These are phyloP conservation scores for Brotogeris chrysoptera DNA, from an alignment of 2,797 vertebrate genomes.

Conservation along the genomic window DNA sequence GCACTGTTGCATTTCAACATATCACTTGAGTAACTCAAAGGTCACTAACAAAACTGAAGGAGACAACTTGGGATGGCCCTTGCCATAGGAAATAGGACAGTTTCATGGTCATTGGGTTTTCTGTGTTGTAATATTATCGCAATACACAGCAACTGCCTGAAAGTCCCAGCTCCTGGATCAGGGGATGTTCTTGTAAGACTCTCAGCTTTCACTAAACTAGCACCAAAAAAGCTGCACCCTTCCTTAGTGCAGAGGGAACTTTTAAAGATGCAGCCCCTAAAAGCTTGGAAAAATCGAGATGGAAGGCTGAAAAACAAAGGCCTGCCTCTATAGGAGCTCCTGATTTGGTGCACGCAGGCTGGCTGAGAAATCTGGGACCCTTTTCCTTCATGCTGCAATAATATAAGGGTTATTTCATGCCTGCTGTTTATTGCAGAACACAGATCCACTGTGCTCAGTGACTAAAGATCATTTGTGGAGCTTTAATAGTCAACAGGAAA, in stretches of 20 bases:
- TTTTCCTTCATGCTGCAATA: neutral
- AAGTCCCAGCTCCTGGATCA: neutral
- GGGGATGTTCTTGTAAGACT: neutral
- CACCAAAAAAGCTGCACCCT: neutral
- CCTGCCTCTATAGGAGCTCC: neutral
- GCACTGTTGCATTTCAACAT: neutral
- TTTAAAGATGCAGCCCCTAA: neutral
- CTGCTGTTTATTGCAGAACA: slow-evolving; percentile 49
- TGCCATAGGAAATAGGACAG: neutral
- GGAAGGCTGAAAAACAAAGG: neutral
- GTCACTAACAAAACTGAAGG: neutral
- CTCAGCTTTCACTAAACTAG: neutral
- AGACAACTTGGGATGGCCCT: neutral
- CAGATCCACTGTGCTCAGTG: slow-evolving; percentile 44
- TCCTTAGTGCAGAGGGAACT: neutral
- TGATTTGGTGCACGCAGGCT: neutral
- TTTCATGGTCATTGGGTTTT: neutral
- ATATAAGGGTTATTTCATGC: slow-evolving; percentile 32
- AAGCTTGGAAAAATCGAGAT: neutral
- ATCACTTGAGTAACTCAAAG: neutral
- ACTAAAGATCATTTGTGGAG: slow-evolving; percentile 49
- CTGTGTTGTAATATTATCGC: neutral
- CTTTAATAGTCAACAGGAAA: slow-evolving; percentile 52
- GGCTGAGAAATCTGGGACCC: neutral
- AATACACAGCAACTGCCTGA: neutral